Conservation (phyloP, 2,888 invertebrate species). For the Ichneumon xanthorius region DNA sequence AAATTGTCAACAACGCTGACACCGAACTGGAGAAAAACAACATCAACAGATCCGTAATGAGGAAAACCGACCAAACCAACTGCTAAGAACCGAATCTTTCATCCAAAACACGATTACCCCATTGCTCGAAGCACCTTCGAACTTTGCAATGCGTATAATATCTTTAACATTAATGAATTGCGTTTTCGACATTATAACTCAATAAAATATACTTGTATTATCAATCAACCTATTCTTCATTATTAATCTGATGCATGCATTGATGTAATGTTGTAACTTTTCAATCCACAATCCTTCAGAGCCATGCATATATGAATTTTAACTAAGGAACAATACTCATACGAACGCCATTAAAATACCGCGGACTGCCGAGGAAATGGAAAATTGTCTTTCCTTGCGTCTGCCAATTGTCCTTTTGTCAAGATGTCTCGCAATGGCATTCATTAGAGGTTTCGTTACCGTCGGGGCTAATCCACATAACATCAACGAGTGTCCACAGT, state of each 20-base stretch:
- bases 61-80: background rate
- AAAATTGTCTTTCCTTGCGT: too few relatives aligned
- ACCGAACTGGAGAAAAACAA: background rate
- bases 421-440: too few relatives aligned
- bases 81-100: background rate
- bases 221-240: background rate
- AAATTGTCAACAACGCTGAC: background rate
- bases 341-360: too few relatives aligned
- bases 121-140: background rate
- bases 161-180: background rate
- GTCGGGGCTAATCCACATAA: too few relatives aligned
- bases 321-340: too few relatives aligned
- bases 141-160: background rate
- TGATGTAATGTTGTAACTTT: background rate
- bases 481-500: too few relatives aligned
- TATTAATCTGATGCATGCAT: background rate
- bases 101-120: background rate
- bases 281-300: too few relatives aligned
- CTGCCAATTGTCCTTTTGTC: too few relatives aligned
- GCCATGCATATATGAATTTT: too few relatives aligned
- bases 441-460: too few relatives aligned
- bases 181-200: background rate
- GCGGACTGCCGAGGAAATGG: too few relatives aligned
- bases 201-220: background rate
- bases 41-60: background rate